Evolutionary conservation across 2,113 vertebrate species (phyloP).

Genomic region (Amphiprion ocellaris): DNA sequence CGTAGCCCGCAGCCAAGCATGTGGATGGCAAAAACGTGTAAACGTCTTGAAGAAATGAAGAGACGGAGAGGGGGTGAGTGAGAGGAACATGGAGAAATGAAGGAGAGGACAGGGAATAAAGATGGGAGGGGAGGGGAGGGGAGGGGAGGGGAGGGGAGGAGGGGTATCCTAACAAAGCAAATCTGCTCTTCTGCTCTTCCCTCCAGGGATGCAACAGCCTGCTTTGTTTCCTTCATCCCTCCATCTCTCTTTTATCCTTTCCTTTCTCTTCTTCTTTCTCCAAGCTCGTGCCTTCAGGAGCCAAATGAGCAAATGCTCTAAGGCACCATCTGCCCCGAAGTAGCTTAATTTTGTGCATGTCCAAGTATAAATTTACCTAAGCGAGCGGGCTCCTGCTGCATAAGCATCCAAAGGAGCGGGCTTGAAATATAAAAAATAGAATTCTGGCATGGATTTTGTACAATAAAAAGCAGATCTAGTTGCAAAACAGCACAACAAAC

Average conservation of each 20-base stretch:
- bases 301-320: constrained; percentile 47
- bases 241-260: constrained; percentile 40
- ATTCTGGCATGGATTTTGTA: background rate
- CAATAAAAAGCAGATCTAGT: too few relatives aligned
- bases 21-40: constrained; percentile 76
- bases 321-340: constrained; percentile 62
- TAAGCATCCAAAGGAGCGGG: too few relatives aligned
- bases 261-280: constrained; percentile 17
- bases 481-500: constrained; percentile 1
- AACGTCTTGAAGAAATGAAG: constrained; percentile 59
- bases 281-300: constrained; percentile 45
- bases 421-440: background rate
- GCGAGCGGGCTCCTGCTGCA: background rate
- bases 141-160: constrained; percentile 12
- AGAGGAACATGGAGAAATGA: constrained; percentile 33
- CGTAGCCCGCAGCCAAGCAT: constrained; percentile 69
- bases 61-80: constrained; percentile 34
- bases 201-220: constrained; percentile 64
- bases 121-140: constrained; percentile 6
- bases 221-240: constrained; percentile 52
- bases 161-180: constrained; percentile 68
- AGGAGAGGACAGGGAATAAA: constrained; percentile 17
- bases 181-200: constrained; percentile 59
- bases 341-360: constrained; percentile 15
- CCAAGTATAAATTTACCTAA: constrained; percentile 15